Evolutionary conservation across 37 sponge, comb jelly and placozoan species (phyloP), one percentile per base, ranked within the genome.

Genomic region (Diacarnus erythraeanus): DNA sequence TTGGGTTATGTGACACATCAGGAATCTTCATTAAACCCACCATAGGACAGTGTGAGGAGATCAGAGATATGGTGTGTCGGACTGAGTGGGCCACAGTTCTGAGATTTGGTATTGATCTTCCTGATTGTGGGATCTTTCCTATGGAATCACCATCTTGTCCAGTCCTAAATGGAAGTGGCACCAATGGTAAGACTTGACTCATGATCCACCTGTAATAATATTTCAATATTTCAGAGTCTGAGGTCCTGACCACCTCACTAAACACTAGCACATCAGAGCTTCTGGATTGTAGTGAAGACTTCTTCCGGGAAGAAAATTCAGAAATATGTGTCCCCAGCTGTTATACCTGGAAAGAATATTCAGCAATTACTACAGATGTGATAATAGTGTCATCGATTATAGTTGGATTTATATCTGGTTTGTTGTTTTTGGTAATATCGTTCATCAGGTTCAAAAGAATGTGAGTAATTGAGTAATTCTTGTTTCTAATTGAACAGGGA

Each of bases 351-450:
- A 47, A 17, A n/a, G 31, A 72, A 47, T 72, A 72, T 54, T 2
- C 30, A 47, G 40, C 31, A 26, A 5, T 72, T 2, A 22, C 42
- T 41, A 27, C 43, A 9, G 76, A 83, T 75, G 67, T 43, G 27
- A 26, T 44, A 27, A 36, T 75, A 6, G 8, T 63, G 8, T 36
- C 34, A 0, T 74, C 56, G 23, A 38, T 76, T 29, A n/a, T 44
- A 2, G 36, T 67, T 83, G 84, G 84, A 21, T 23, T 75, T 20
- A 12, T 68, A n/a, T 64, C 31, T 27, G 47, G 43, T 6, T 29
- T 76, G 41, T 76, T 59, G 2, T 69, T 75, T 0, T 8, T 83
- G 29, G 23, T 83, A 21, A 57, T 75, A 10, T 75, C 84, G 22
- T 30, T 57, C 15, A 20, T 83, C 8, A 39, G 69, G 26, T 36